These are phyloP conservation scores for Copidosoma aretas DNA, from an alignment of 2,888 invertebrate genomes.

Conservation along the genomic window DNA sequence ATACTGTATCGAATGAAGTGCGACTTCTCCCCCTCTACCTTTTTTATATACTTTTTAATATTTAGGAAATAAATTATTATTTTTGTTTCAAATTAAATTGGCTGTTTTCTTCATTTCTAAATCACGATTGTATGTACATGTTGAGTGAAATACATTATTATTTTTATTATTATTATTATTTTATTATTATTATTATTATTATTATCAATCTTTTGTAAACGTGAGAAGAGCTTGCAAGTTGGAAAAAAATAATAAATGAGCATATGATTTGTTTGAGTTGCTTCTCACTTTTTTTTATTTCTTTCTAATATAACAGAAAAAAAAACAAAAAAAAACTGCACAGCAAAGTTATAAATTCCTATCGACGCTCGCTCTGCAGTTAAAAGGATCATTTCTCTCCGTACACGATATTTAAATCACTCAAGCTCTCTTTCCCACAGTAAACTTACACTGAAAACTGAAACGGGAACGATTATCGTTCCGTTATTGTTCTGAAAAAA, in stretches of 20 bases:
- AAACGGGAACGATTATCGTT: too few species aligned
- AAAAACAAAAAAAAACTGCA: conserved; percentile 10
- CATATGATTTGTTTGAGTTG: conserved; percentile 23
- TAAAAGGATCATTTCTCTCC: conserved; percentile 6
- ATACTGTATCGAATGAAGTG: conserved; percentile 8
- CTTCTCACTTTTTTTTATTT: conserved; percentile 24
- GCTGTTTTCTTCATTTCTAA: conserved; percentile 40
- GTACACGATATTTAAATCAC: background rate
- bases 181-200: conserved; percentile 38
- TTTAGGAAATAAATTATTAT: conserved; percentile 40
- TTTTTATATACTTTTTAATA: conserved; percentile 32
- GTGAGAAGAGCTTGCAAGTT: conserved; percentile 21
- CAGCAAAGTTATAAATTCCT: conserved; percentile 4
- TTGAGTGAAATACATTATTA: conserved; percentile 34
- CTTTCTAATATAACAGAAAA: conserved; percentile 13
- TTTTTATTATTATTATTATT: conserved; percentile 31
- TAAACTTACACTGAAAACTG: background rate
- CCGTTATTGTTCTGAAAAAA: too few species aligned
- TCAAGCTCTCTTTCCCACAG: conserved; percentile 6
- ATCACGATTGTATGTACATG: conserved; percentile 38
- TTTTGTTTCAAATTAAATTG: conserved; percentile 40
- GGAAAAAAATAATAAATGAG: conserved; percentile 10
- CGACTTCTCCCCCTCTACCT: conserved; percentile 14
- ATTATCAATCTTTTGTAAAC: conserved; percentile 35
- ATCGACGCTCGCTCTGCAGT: conserved; percentile 29